Base-by-base conservation (phyloP, 2,113 vertebrate genomes). In the Diadophis punctatus region DNA sequence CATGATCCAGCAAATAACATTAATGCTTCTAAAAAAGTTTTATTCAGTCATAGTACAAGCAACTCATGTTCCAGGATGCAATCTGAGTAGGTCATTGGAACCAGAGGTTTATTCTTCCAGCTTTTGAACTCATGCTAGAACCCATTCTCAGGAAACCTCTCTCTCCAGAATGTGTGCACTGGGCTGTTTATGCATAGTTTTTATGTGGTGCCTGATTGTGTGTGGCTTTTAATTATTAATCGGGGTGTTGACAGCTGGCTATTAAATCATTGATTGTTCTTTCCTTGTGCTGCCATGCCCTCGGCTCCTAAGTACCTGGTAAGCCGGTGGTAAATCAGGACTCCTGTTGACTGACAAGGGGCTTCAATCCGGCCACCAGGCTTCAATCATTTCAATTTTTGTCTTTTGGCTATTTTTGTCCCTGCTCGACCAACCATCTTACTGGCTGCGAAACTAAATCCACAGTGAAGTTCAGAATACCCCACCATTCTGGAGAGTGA, bases 1-100 rank as follows among this genome's bases (percentile, higher is more conserved):
- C 60, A 68, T n/a, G 5, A 68, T 68, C 27, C 60, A 63, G 27
- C n/a, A n/a, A 91, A 91, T 91, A 92, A 0, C 0, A 80, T 39
- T 8, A 74, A 74, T 34, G 84, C 20, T 43, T 94, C 60, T 80
- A 3, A 93, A 51, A 94, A 16, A 96, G 86, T 88, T 39, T 18
- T 46, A 85, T 43, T 46, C 39, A 46, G 90, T 46, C 9, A 93
- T 63, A 68, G 43, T 34, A 86, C 6, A 87, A 80, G 25, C 7
- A 23, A 34, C 52, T 74, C 48, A 55, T 52, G 14, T 46, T 80
- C n/a, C 58, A 60, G 25, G 27, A 30, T 60, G 9, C 27, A 60
- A 4, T 60, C 60, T 63, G 60, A 63, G 58, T 63, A 63, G 27
- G 11, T 30, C 60, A 30, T 23, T 4, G 60, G 10, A 30, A 63